Conservation (phyloP, 2,797 vertebrate genomes). For the Triplophysa bombifrons region DNA sequence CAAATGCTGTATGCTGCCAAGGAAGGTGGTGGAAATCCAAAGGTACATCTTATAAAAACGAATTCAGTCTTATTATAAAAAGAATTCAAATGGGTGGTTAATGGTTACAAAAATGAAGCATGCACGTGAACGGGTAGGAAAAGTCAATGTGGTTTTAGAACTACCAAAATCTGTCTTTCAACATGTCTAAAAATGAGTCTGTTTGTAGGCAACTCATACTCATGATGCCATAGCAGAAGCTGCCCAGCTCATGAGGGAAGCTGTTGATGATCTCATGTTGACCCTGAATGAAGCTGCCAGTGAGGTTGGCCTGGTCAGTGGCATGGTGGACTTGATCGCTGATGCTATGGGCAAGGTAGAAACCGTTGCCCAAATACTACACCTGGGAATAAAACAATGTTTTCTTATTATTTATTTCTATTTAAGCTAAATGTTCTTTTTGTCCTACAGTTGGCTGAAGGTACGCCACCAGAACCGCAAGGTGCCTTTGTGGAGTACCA, state of each 20-base stretch:
- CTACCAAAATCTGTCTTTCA: no score
- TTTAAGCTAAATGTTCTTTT: neutral
- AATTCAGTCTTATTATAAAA: neutral
- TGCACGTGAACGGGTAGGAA: no score
- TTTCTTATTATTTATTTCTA: neutral
- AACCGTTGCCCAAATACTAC: neutral
- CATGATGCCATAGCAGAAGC: constrained; percentile 94
- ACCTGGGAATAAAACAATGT: neutral
- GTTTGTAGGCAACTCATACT: constrained; percentile 86
- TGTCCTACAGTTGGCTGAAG: constrained; percentile 86
- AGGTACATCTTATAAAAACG: constrained; percentile 72
- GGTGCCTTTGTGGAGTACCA: constrained; percentile 97
- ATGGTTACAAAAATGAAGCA: neutral
- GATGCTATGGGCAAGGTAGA: constrained; percentile 90
- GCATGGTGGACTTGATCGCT: constrained; percentile 93
- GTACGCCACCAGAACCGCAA: constrained; percentile 89
- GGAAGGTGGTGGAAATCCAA: constrained; percentile 95
- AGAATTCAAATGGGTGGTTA: neutral
- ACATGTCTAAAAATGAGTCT: neutral
- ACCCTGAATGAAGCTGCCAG: constrained; percentile 95
- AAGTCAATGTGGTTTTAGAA: neutral
- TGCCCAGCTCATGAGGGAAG: constrained; percentile 94
- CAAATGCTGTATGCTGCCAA: constrained; percentile 98
- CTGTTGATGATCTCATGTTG: constrained; percentile 95
- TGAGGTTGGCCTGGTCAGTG: constrained; percentile 93